Evolutionary conservation across 2,888 invertebrate genomes (phyloP), one percentile per base, ranked within the genome.

Genomic region (Amblyjoppa proteus): DNA sequence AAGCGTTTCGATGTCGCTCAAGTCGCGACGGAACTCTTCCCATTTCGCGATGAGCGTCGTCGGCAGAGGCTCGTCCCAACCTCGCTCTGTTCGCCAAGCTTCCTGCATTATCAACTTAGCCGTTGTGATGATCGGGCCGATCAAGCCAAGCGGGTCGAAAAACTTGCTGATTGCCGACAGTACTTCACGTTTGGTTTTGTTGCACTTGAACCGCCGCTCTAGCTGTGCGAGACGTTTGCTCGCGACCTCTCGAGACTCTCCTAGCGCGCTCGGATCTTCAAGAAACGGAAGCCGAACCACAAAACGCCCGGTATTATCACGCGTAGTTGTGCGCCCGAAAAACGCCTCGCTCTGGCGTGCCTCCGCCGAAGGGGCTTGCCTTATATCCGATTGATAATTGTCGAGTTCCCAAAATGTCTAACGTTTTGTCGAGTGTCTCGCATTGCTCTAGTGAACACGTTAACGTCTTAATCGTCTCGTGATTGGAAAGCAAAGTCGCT

Each of bases 11-110:
- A 87, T 4, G 0, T 41, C 20, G 1, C 45, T 11, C 2, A 88
- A 13, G 2, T 88, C 73, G 1, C 53, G 13, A 13, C 66, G 45
- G 9, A 76, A 86, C 16, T 61, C 61, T 2, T 49, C 70, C 87
- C 84, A 89, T 11, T 45, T 16, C n/a, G 53, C 38, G 45, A 75
- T 41, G 7, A 81, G 51, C 3, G 34, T n/a, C 6, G 38, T 7
- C 9, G 88, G 89, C 0, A 89, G 70, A 0, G 71, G 64, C 7
- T 90, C 88, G 78, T 91, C 91, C 91, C 91, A 91, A 7, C 61
- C 81, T n/a, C 86, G 11, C 7, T 90, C 87, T 2, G 80, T 20
- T 34, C 83, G 78, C 90, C 91, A 91, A 0, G 89, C 61, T 20
- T 87, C n/a, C 71, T 90, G 90, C 69, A 85, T 82, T 1, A 83